phyloP scores from a whole-genome alignment of 1,140 invertebrate genomes.

The Trichoplusia ni region DNA sequence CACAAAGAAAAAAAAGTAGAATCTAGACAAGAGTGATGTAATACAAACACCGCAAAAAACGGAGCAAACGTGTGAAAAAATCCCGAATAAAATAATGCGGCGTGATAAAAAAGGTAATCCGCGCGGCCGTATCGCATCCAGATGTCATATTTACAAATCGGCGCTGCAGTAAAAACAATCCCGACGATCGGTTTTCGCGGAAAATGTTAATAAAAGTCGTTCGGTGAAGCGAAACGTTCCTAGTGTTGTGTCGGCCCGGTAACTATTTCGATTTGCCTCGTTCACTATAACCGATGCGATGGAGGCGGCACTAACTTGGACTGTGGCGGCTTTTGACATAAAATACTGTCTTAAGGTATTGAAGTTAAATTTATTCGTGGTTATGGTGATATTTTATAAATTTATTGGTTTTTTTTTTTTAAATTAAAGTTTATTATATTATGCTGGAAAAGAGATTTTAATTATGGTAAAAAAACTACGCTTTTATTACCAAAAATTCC shows the following conservation, averaged over 20 bases:
- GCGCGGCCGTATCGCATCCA: neutral
- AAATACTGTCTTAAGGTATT: no score
- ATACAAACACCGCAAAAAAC: neutral
- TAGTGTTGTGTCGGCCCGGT: slow-evolving; percentile 5
- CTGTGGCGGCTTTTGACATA: no score
- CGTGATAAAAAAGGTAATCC: neutral
- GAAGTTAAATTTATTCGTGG: no score
- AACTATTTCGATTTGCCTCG: slow-evolving; percentile 34
- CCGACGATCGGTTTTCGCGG: slow-evolving; percentile 48
- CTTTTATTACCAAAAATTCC: no score
- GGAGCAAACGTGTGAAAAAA: neutral
- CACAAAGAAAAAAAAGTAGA: no score
- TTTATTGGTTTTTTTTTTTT: no score
- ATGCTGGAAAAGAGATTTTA: no score
- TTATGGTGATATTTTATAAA: no score
- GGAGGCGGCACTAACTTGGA: slow-evolving; percentile 50
- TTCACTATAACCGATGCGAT: neutral
- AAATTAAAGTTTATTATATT: no score
- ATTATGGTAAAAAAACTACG: no score
- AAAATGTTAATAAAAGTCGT: slow-evolving; percentile 60
- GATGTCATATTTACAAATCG: slow-evolving; percentile 37
- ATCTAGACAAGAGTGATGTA: neutral
- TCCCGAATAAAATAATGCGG: neutral
- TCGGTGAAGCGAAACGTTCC: slow-evolving; percentile 51
- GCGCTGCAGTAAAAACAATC: slow-evolving; percentile 51